Percentiles rank a stretch among this genome's conserved stretches.
Conservation (phyloP, 2,113 vertebrate species). For the Pseudorhombus dupliciocellatus region DNA sequence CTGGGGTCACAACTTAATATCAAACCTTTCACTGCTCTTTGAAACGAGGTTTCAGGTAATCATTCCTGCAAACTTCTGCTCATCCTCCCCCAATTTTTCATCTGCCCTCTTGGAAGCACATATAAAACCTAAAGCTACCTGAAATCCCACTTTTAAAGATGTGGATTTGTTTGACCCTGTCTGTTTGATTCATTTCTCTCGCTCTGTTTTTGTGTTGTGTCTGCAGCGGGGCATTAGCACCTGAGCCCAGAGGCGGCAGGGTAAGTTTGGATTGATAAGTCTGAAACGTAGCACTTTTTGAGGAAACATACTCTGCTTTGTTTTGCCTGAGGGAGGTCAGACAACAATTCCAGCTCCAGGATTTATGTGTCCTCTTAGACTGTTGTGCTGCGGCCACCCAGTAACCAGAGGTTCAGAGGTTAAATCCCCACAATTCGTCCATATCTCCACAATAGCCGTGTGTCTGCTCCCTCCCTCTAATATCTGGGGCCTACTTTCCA, state of each 20-base stretch:
- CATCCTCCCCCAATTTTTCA: background rate
- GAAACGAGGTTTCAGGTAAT: constrained; percentile 21
- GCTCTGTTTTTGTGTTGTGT: constrained; percentile 4
- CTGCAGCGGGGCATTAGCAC: constrained; percentile 3
- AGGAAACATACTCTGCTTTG: background rate
- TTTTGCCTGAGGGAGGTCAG: background rate
- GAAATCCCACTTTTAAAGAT: constrained; percentile 18
- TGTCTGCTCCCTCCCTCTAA: constrained; percentile 1
- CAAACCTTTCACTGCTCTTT: constrained; percentile 15
- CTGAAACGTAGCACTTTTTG: background rate
- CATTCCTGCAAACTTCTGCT: background rate
- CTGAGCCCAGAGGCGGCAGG: background rate
- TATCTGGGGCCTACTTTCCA: constrained; percentile 37
- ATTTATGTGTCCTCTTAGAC: background rate
- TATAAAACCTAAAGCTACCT: background rate
- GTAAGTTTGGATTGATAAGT: constrained; percentile 6
- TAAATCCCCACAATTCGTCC: constrained; percentile 8
- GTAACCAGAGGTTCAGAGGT: constrained; percentile 21
- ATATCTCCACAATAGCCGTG: constrained; percentile 22
- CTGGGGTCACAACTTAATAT: constrained; percentile 1
- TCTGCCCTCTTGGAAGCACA: constrained; percentile 12
- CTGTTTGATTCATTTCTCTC: background rate
- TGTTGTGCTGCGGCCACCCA: background rate
- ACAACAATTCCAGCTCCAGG: background rate
- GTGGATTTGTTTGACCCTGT: background rate